These are phyloP conservation scores for Lepidocyrtoides sp. DNA, from an alignment of 2,888 invertebrate species.

Conservation along the genomic window DNA sequence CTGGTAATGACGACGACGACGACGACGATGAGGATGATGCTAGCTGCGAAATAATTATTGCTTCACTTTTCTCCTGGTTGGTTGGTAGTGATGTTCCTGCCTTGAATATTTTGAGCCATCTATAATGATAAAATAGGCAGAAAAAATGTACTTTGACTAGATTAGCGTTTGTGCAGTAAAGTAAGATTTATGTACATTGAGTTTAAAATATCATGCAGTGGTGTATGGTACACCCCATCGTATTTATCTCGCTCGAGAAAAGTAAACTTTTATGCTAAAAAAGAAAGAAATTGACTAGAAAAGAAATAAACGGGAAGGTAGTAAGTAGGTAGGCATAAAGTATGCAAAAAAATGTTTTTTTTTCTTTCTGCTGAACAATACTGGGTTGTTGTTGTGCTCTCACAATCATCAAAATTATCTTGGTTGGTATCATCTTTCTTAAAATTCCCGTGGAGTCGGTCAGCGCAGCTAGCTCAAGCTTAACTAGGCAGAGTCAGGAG, in stretches of 20 bases:
- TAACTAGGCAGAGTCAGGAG: neutral
- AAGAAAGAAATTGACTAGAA: constrained; percentile 24
- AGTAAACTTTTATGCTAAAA: neutral
- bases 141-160: constrained; percentile 2
- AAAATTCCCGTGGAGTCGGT: neutral
- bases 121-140: constrained; percentile 4
- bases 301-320: too few species aligned
- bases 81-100: neutral
- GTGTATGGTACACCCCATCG: too few species aligned
- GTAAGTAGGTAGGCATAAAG: neutral
- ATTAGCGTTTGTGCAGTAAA: constrained; percentile 52
- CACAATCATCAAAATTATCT: neutral
- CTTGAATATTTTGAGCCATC: too few species aligned
- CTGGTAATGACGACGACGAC: constrained; percentile 22
- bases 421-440: constrained; percentile 14
- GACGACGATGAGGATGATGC: constrained; percentile 18
- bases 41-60: constrained; percentile 36
- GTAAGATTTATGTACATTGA: too few species aligned
- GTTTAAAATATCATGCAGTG: neutral
- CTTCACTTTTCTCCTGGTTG: constrained; percentile 20
- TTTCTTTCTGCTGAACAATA: constrained; percentile 45
- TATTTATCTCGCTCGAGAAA: too few species aligned
- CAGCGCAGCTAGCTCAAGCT: neutral
- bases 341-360: neutral
- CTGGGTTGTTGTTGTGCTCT: constrained; percentile 3